These are phyloP conservation scores for Papilio demoleus DNA, from an alignment of 2,888 invertebrate species.

Conservation along the genomic window DNA sequence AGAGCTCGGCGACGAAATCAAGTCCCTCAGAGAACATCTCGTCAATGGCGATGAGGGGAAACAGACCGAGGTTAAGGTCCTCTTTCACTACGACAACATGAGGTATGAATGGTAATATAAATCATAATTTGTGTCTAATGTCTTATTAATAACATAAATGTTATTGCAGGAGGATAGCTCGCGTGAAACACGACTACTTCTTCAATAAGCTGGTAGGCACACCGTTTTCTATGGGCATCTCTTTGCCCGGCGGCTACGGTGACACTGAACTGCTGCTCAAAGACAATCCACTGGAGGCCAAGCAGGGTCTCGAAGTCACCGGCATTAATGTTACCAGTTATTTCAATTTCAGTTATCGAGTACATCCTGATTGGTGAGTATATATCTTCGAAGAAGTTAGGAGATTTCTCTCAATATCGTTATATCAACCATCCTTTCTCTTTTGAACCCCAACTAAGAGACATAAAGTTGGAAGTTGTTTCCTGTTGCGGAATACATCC, in stretches of 20 bases:
- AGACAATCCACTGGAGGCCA: conserved; percentile 89
- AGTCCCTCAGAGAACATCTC: conserved; percentile 86
- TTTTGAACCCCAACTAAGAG: neutral
- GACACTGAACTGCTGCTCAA: conserved; percentile 89
- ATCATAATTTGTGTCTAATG: neutral
- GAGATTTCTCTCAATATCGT: neutral
- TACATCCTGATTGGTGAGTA: conserved; percentile 92
- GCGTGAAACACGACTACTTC: conserved; percentile 92
- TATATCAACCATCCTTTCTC: no score
- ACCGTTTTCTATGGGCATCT: conserved; percentile 94
- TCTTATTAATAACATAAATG: neutral
- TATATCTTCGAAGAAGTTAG: neutral
- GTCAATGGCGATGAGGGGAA: conserved; percentile 88
- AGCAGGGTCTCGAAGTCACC: conserved; percentile 85
- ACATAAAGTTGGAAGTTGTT: neutral
- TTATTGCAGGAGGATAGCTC: conserved; percentile 85
- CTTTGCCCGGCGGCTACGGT: conserved; percentile 91
- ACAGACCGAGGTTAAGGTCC: conserved; percentile 86
- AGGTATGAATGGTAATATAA: conserved; percentile 67
- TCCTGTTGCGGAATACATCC: neutral
- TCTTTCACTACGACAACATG: conserved; percentile 93
- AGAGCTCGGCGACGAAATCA: conserved; percentile 84
- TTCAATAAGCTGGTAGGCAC: conserved; percentile 91
- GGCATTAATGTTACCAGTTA: conserved; percentile 88
- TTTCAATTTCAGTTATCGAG: conserved; percentile 89